Evolutionary conservation across 2,888 invertebrate species (phyloP).

Genomic region (Eristalis intricaria): DNA sequence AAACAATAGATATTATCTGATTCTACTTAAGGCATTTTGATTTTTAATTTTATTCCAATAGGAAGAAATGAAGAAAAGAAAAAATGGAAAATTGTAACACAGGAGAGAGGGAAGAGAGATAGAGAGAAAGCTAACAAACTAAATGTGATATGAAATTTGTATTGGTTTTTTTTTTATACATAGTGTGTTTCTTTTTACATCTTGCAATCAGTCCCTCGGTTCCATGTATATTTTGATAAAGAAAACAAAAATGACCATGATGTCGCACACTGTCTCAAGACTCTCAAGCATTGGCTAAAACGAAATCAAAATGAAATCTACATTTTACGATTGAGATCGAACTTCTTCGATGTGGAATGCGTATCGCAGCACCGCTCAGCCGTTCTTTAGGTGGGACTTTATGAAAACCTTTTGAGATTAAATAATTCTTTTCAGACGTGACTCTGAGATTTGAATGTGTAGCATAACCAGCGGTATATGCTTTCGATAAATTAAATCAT

Average conservation of each 20-base stretch:
- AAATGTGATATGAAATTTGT: constrained; percentile 61
- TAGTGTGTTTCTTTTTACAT: constrained; percentile 7
- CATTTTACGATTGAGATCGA: neutral
- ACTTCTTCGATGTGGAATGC: neutral
- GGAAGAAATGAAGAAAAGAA: constrained; percentile 17
- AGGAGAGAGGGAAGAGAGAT: neutral
- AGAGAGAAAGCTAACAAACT: constrained; percentile 22
- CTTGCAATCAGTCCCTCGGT: constrained; percentile 59
- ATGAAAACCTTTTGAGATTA: neutral
- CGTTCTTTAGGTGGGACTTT: neutral
- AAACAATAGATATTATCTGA: constrained; percentile 52
- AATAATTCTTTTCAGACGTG: neutral
- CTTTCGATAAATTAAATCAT: neutral
- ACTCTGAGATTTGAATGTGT: neutral
- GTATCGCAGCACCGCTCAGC: neutral
- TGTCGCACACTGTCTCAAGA: neutral
- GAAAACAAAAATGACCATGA: neutral
- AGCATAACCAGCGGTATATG: no score
- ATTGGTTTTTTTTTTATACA: constrained; percentile 6
- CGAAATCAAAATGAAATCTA: neutral
- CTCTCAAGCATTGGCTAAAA: neutral
- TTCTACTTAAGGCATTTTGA: constrained; percentile 48
- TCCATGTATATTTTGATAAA: constrained; percentile 29
- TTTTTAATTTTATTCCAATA: constrained; percentile 17
- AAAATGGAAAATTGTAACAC: constrained; percentile 21